Base-by-base conservation (phyloP, 2,888 invertebrate species). In the Bembecia ichneumoniformis region DNA sequence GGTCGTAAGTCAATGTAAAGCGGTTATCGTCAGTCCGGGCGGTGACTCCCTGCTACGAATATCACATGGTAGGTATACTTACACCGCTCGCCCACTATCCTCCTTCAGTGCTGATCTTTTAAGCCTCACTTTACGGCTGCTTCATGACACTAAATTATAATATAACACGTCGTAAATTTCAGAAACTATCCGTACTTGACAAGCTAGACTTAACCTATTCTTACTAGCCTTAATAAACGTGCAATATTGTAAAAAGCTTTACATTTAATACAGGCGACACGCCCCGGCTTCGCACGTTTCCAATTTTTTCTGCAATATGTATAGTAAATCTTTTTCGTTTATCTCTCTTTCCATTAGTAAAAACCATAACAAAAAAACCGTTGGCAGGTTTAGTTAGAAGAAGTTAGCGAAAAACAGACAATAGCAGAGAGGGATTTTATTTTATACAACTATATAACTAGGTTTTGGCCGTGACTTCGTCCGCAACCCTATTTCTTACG, bases 101-200 rank as follows among this genome's bases (percentile, higher is more conserved):
- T 55, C 58, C 60, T 55, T 57, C 59, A 3, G 47, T 60, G 62
- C 64, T 80, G 81, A 87, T 84, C 86, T 86, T 81, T 81, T 87
- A 84, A 87, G 83, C 79, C 70, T 66, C 68, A 77, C 74, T 83
- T 83, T 84, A 82, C 82, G 71, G 77, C 74, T 66, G 63, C 69
- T 69, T 69, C 68, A 71, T 74, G 68, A 71, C 67, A 83, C 81
- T 87, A 86, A 86, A 87, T 87, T 86, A 87, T 82, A 84, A 86
- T 87, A 83, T 82, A 86, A 86, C 84, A 84, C 68, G 72, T 78
- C 84, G 72, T 87, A 86, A 86, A 86, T 87, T 84, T 74, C 71
- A 60, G 68, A 72, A 83, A 84, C 84, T 86, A 86, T 82, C 83
- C 78, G 64, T 60, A 58, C 58, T 63, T 76, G 83, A 81, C 83